Conservation (phyloP, 2,888 invertebrate genomes). For the Xestia c-nigrum region DNA sequence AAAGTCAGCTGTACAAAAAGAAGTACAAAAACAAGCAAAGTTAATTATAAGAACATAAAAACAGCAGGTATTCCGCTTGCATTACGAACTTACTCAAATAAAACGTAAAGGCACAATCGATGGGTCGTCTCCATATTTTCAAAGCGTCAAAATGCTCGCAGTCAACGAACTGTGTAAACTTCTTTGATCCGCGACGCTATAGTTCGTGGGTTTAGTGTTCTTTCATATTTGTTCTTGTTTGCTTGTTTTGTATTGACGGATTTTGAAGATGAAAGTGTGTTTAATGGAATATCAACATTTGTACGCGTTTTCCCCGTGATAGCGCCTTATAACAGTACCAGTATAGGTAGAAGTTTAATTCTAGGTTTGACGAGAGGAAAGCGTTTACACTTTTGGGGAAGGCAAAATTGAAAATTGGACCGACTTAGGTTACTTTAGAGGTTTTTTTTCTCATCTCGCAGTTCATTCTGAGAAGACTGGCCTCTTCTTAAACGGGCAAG, state of each 20-base stretch:
- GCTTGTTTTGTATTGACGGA: conserved; percentile 19
- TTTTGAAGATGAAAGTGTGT: conserved; percentile 20
- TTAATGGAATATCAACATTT: conserved; percentile 5
- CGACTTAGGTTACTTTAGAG: too few relatives aligned
- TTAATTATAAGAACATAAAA: too few relatives aligned
- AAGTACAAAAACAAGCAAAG: too few relatives aligned
- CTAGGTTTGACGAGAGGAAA: not conserved
- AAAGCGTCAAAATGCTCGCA: conserved; percentile 65
- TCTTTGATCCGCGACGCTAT: conserved; percentile 70
- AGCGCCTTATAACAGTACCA: too few relatives aligned
- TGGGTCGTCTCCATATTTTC: conserved; percentile 59
- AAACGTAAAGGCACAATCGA: conserved; percentile 52
- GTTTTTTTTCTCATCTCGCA: too few relatives aligned
- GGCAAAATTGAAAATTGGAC: not conserved
- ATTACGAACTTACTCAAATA: conserved; percentile 52
- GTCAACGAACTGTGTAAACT: conserved; percentile 68
- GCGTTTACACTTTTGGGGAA: not conserved
- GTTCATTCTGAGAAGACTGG: too few relatives aligned
- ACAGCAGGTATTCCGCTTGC: conserved; percentile 45
- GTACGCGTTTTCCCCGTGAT: too few relatives aligned
- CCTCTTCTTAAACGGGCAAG: too few relatives aligned
- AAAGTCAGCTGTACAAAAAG: too few relatives aligned
- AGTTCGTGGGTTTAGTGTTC: conserved; percentile 51
- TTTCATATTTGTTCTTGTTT: conserved; percentile 58
- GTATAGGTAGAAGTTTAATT: too few relatives aligned